phyloP scores from a whole-genome alignment of 2,113 vertebrate genomes.

The Paratilapia polleni region DNA sequence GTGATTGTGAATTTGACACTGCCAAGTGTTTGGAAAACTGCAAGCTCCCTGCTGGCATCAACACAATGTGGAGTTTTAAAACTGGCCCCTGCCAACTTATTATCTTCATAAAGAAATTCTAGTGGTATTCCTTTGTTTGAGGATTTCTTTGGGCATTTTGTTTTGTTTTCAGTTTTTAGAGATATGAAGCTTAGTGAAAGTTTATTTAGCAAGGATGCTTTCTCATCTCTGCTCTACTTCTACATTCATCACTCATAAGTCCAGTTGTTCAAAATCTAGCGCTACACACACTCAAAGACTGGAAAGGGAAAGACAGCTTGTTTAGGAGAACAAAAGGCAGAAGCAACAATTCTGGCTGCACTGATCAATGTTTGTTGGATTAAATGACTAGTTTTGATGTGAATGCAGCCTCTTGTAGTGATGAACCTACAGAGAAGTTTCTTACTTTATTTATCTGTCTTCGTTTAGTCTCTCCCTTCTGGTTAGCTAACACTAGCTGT shows the following conservation, averaged over 20 bases:
- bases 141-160: background rate
- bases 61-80: background rate
- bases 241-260: background rate
- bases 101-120: background rate
- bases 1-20: slow-evolving; percentile 20
- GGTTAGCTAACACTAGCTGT: background rate
- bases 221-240: background rate
- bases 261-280: background rate
- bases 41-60: background rate
- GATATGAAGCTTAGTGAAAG: background rate
- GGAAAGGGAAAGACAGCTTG: background rate
- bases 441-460: background rate
- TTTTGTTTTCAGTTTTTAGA: background rate
- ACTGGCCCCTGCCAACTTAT: background rate
- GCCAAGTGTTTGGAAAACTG: slow-evolving; percentile 26
- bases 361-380: background rate
- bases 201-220: background rate
- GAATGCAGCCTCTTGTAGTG: background rate
- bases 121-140: background rate
- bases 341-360: background rate
- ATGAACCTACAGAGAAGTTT: background rate
- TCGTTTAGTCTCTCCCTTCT: background rate
- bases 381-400: background rate
- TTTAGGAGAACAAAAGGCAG: background rate
- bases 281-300: background rate